Conservation (phyloP, 1,140 invertebrate genomes). For the Zaprionus taronus region DNA sequence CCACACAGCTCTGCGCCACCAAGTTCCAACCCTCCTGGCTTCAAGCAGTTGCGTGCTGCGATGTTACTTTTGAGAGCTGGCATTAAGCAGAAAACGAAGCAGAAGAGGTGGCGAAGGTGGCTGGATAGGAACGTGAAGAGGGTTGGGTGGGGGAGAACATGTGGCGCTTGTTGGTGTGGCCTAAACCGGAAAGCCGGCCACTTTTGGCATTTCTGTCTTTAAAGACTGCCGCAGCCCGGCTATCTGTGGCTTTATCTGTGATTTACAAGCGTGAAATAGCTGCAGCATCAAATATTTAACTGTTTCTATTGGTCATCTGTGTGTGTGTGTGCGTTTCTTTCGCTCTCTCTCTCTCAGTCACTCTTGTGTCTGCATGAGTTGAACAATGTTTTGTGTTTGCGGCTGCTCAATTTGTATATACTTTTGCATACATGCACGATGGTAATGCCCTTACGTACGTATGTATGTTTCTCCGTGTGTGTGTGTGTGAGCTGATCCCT, state of each 20-base stretch:
- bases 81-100: not conserved
- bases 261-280: slow-evolving; percentile 81
- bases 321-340: slow-evolving; percentile 10
- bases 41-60: not conserved
- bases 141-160: not conserved
- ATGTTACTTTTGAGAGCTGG: slow-evolving; percentile 1
- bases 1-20: not conserved
- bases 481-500: slow-evolving; percentile 30
- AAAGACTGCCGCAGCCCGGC: slow-evolving; percentile 31
- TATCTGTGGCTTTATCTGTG: slow-evolving; percentile 68
- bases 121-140: not conserved
- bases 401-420: slow-evolving; percentile 42
- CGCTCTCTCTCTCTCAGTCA: not conserved
- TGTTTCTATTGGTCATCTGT: slow-evolving; percentile 59
- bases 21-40: slow-evolving; percentile 1
- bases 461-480: slow-evolving; percentile 3
- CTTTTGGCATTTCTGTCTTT: slow-evolving; percentile 37
- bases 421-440: not conserved
- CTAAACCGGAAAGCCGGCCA: slow-evolving; percentile 7
- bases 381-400: slow-evolving; percentile 46
- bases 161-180: not conserved
- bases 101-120: not conserved
- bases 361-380: slow-evolving; percentile 35
- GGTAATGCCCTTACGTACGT: not conserved
- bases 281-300: slow-evolving; percentile 76